phyloP scores from a whole-genome alignment of 2,797 vertebrate genomes.

The Mionectes olivaceus region DNA sequence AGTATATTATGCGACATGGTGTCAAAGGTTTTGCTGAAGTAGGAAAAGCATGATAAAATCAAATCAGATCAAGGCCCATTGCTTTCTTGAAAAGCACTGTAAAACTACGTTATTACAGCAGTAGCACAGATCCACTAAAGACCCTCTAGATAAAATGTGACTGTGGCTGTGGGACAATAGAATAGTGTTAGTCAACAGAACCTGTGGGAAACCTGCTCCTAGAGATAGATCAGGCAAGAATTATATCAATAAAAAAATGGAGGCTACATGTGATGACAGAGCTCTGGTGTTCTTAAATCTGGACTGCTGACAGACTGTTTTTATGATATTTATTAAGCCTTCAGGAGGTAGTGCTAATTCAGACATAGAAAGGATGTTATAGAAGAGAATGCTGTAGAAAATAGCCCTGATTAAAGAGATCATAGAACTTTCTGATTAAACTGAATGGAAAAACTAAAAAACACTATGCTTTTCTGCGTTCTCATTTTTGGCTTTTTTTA shows the following conservation, averaged over 20 bases:
- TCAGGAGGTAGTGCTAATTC: neutral
- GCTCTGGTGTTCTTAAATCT: neutral
- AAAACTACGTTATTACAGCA: neutral
- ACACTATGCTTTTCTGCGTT: neutral
- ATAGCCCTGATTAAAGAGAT: neutral
- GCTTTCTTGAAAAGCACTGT: neutral
- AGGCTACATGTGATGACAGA: neutral
- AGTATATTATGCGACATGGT: no score
- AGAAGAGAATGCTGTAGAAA: neutral
- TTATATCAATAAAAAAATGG: neutral
- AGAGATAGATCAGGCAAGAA: neutral
- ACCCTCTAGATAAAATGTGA: neutral
- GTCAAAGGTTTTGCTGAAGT: no score
- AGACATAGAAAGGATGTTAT: neutral
- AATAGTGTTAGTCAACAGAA: neutral
- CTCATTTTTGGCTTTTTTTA: neutral
- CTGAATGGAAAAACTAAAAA: neutral
- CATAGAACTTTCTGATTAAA: neutral
- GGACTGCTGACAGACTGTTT: neutral
- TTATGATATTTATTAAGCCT: neutral
- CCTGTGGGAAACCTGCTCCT: neutral
- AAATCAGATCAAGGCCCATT: neutral
- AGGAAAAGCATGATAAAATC: neutral
- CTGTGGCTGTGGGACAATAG: neutral
- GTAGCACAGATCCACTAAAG: neutral